Conservation (phyloP, 2,797 vertebrate genomes). For the Odontamblyopus lacepedii region DNA sequence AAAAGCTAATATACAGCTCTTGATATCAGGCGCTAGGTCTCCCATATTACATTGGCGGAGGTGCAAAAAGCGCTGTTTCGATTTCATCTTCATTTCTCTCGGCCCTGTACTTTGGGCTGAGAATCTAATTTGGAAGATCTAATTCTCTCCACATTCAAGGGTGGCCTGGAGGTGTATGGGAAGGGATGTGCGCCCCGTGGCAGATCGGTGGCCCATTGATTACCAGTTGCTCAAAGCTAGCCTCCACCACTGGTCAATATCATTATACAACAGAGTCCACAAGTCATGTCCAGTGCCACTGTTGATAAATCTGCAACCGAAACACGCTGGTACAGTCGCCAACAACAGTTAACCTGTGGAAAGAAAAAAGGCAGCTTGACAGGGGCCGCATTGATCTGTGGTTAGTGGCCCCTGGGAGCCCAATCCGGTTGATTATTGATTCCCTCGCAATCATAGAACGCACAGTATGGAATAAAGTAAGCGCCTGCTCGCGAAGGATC, state of each 20-base stretch:
- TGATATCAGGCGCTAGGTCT: constrained; percentile 5
- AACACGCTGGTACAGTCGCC: constrained; percentile 30
- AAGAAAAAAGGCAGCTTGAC: constrained; percentile 36
- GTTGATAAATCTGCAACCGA: constrained; percentile 9
- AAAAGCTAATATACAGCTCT: constrained; percentile 12
- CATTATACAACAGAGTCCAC: constrained; percentile 32
- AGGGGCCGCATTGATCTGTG: constrained; percentile 56
- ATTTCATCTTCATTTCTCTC: constrained; percentile 26
- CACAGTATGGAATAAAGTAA: constrained; percentile 55
- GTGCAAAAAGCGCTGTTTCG: constrained; percentile 12
- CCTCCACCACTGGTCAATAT: constrained; percentile 8
- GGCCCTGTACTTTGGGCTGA: constrained; percentile 8
- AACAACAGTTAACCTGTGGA: constrained; percentile 40
- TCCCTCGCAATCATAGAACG: constrained; percentile 51
- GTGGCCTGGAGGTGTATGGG: constrained; percentile 11
- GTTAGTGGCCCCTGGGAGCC: constrained; percentile 51
- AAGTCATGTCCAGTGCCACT: constrained; percentile 6
- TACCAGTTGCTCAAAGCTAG: constrained; percentile 27
- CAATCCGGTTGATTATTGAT: constrained; percentile 67
- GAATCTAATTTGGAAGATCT: constrained; percentile 46
- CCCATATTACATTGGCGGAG: constrained; percentile 4
- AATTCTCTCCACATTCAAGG: constrained; percentile 20
- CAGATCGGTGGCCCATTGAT: constrained; percentile 32
- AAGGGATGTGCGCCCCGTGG: constrained; percentile 16
- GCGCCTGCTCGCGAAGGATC: constrained; percentile 49